A percentile compares a stretch with the other conserved stretches of the same genome.
Conservation (phyloP, 2,888 invertebrate species). For the Achlya flavicornis region DNA sequence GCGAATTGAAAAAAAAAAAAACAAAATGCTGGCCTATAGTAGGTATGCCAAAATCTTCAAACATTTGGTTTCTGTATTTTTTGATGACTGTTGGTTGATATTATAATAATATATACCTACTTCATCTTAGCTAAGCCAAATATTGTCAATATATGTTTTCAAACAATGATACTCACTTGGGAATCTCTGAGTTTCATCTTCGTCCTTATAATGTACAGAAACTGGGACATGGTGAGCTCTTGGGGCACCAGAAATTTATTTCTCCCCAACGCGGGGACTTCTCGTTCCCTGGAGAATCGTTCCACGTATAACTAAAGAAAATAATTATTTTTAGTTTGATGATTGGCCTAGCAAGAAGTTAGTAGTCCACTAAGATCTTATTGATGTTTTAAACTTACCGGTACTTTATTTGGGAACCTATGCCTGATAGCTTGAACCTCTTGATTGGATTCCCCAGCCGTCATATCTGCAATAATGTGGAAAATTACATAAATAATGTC, state of each 20-base stretch:
- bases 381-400: constrained; percentile 83
- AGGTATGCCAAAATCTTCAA: too few relatives aligned
- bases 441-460: constrained; percentile 59
- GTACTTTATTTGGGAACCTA: constrained; percentile 91
- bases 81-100: too few relatives aligned
- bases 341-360: neutral
- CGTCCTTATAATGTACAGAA: constrained; percentile 88
- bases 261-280: constrained; percentile 90
- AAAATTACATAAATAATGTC: neutral
- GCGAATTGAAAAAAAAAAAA: too few relatives aligned
- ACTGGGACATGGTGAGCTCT: constrained; percentile 94
- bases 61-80: too few relatives aligned
- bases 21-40: too few relatives aligned
- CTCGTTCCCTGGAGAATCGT: constrained; percentile 89
- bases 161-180: constrained; percentile 50
- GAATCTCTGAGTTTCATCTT: constrained; percentile 78
- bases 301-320: constrained; percentile 89
- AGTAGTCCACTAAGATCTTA: neutral
- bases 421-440: constrained; percentile 89
- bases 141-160: neutral
- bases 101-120: too few relatives aligned
- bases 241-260: constrained; percentile 94
- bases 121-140: too few relatives aligned
- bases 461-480: constrained; percentile 53
- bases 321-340: constrained; percentile 13